phyloP scores from a whole-genome alignment of 2,797 vertebrate genomes.

The Tiaroga cobitis region DNA sequence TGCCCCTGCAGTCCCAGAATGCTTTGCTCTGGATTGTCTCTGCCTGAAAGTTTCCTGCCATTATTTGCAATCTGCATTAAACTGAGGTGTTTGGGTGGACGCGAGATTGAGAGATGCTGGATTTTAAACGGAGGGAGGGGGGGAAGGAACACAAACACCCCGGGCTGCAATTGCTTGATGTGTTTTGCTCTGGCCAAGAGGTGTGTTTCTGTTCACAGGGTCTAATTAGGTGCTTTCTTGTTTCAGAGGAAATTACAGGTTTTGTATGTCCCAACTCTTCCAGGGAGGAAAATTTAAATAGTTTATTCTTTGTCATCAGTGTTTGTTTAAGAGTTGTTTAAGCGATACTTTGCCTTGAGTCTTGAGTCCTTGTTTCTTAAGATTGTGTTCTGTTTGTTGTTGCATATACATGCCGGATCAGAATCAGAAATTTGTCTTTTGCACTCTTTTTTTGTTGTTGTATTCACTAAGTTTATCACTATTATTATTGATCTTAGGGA shows the following conservation, averaged over 20 bases:
- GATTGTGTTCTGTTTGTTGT: slow-evolving; percentile 21
- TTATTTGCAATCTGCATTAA: slow-evolving; percentile 66
- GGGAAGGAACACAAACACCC: slow-evolving; percentile 47
- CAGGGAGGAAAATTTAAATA: slow-evolving; percentile 69
- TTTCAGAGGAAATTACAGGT: slow-evolving; percentile 74
- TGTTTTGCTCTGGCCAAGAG: slow-evolving; percentile 63
- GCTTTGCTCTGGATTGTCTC: slow-evolving; percentile 58
- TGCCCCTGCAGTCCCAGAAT: slow-evolving; percentile 51
- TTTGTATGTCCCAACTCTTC: slow-evolving; percentile 64
- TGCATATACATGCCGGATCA: neutral
- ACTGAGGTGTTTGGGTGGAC: slow-evolving; percentile 58
- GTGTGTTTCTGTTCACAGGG: slow-evolving; percentile 67
- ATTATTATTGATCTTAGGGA: neutral
- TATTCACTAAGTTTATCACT: neutral
- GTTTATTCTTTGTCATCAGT: slow-evolving; percentile 67
- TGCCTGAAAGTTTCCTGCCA: slow-evolving; percentile 57
- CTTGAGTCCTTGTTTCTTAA: slow-evolving; percentile 32
- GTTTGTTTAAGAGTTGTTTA: slow-evolving; percentile 66
- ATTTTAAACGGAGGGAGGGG: slow-evolving; percentile 53
- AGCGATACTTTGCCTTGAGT: slow-evolving; percentile 60
- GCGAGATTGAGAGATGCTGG: slow-evolving; percentile 66
- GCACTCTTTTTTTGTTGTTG: neutral
- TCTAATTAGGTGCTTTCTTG: slow-evolving; percentile 77
- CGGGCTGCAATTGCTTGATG: slow-evolving; percentile 66
- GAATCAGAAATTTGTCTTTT: neutral